A percentile compares a stretch with the other conserved stretches of the same genome.
These are phyloP conservation scores for Erebia ligea DNA, from an alignment of 2,888 invertebrate genomes.

Conservation along the genomic window DNA sequence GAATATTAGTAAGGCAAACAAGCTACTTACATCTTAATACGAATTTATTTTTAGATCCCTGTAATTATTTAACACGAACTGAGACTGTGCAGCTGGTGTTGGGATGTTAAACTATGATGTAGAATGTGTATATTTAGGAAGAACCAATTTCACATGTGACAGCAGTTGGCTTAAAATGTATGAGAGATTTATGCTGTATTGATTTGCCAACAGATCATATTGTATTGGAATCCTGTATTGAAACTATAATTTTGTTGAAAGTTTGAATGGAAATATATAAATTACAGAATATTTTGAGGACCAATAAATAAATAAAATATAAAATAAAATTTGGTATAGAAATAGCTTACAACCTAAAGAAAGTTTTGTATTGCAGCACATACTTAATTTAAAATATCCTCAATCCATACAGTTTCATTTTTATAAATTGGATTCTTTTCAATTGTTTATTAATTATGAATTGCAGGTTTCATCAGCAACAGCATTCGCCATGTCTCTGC, in stretches of 20 bases:
- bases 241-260: too few relatives aligned
- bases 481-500: constrained; percentile 65
- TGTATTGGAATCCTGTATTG: neutral
- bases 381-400: too few relatives aligned
- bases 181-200: neutral
- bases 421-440: too few relatives aligned
- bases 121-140: constrained; percentile 22
- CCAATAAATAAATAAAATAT: too few relatives aligned
- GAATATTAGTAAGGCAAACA: constrained; percentile 30
- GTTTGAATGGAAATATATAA: too few relatives aligned
- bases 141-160: constrained; percentile 10
- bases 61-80: neutral
- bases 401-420: too few relatives aligned
- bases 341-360: too few relatives aligned
- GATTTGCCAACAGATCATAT: neutral
- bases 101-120: constrained; percentile 12
- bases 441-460: neutral
- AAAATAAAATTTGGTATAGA: too few relatives aligned
- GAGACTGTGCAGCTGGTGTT: constrained; percentile 20
- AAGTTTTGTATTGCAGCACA: too few relatives aligned
- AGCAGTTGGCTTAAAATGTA: constrained; percentile 1
- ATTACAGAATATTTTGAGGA: too few relatives aligned
- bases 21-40: constrained; percentile 2
- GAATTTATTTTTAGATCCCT: constrained; percentile 26
- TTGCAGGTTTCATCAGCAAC: constrained; percentile 73